A percentile compares a stretch with the other conserved stretches of the same genome.
phyloP scores from a whole-genome alignment of 2,888 invertebrate species.

The Nasonovia ribisnigri region DNA sequence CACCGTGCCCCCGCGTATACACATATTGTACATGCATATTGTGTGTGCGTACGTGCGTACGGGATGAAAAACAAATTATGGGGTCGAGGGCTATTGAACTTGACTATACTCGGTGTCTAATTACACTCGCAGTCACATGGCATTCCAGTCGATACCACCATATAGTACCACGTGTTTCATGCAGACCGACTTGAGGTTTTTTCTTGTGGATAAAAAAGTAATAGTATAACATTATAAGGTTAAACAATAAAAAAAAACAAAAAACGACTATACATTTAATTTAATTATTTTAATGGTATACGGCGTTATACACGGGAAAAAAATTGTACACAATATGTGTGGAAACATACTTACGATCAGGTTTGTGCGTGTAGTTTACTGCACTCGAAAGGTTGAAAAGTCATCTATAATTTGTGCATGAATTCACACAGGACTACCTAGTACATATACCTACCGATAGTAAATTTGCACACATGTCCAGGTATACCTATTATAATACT shows the following conservation, averaged over 20 bases:
- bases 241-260: conserved; percentile 11
- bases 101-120: conserved; percentile 58
- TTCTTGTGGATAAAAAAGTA: conserved; percentile 16
- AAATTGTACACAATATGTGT: not conserved
- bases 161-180: conserved; percentile 30
- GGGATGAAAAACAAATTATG: conserved; percentile 36
- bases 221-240: conserved; percentile 14
- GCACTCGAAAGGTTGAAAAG: not conserved
- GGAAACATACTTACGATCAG: not conserved
- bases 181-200: conserved; percentile 22
- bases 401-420: not conserved
- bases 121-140: conserved; percentile 55
- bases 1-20: not conserved
- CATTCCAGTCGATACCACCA: conserved; percentile 5
- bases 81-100: conserved; percentile 61
- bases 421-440: not conserved
- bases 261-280: not conserved
- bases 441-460: not conserved
- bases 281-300: conserved; percentile 17
- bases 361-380: not conserved
- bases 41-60: not conserved
- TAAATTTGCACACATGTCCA: not conserved
- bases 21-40: not conserved
- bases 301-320: not conserved
- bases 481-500: not conserved